These are phyloP conservation scores for Mesochorus sp. DNA, from an alignment of 2,888 invertebrate genomes.

Conservation along the genomic window DNA sequence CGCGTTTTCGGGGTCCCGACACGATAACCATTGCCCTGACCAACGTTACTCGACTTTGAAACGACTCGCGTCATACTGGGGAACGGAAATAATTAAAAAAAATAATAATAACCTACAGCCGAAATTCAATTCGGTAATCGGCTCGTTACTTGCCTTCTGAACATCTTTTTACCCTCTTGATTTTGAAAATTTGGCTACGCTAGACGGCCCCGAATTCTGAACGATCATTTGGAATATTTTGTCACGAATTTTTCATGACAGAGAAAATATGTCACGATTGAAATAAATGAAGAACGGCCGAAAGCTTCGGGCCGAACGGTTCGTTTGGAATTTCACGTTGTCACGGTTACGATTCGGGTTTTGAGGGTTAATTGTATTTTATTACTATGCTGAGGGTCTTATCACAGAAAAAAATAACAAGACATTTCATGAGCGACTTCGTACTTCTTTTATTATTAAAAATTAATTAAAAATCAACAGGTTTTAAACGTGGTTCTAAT, in stretches of 20 bases:
- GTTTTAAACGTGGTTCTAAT: too few species aligned
- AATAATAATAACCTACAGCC: neutral
- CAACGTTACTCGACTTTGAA: slow-evolving; percentile 38
- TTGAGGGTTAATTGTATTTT: too few species aligned
- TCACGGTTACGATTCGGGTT: slow-evolving; percentile 19
- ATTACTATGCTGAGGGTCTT: too few species aligned
- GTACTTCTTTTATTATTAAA: neutral
- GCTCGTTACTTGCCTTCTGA: slow-evolving; percentile 22
- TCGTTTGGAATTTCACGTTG: neutral
- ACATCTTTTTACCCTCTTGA: slow-evolving; percentile 33
- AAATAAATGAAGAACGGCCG: slow-evolving; percentile 39
- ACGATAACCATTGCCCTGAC: slow-evolving; percentile 25
- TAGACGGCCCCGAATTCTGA: slow-evolving; percentile 14
- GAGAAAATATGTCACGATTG: slow-evolving; percentile 8
- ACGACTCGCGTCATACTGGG: slow-evolving; percentile 58
- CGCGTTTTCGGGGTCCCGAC: slow-evolving; percentile 66
- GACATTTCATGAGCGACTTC: too few species aligned
- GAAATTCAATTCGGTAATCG: neutral
- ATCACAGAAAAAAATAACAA: too few species aligned
- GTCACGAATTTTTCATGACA: slow-evolving; percentile 47
- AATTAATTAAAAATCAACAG: neutral
- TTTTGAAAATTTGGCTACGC: slow-evolving; percentile 27
- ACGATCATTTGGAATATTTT: slow-evolving; percentile 40
- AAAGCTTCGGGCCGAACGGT: neutral
- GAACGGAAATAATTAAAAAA: slow-evolving; percentile 18